Percentiles rank a stretch among this genome's conserved stretches.
Evolutionary conservation across 2,888 invertebrate genomes (phyloP).

Genomic region (Sicus ferrugineus): DNA sequence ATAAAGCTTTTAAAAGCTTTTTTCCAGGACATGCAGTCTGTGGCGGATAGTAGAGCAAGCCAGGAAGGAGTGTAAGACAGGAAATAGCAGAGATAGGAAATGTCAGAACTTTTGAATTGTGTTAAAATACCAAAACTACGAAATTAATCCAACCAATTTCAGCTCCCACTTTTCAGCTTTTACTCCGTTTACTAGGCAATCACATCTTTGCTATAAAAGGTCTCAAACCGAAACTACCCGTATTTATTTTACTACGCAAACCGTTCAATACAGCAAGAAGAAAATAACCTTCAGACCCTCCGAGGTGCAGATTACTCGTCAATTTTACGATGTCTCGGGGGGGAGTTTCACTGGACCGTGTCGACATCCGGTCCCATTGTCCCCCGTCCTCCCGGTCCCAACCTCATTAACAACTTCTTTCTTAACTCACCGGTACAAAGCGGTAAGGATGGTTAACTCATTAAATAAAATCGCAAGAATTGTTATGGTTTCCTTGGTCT

Average conservation of each 20-base stretch:
- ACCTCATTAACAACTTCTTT: too few relatives aligned
- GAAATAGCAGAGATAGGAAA: too few relatives aligned
- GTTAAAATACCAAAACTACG: too few relatives aligned
- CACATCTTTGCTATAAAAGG: neutral
- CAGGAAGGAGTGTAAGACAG: too few relatives aligned
- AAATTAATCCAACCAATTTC: too few relatives aligned
- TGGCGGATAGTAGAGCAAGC: too few relatives aligned
- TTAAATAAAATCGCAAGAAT: conserved; percentile 20
- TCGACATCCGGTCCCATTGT: neutral
- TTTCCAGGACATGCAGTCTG: neutral
- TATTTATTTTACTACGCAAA: conserved; percentile 7
- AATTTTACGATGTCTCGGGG: conserved; percentile 19
- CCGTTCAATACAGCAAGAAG: neutral
- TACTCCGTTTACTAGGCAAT: too few relatives aligned
- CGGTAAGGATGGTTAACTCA: conserved; percentile 13
- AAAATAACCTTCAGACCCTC: neutral
- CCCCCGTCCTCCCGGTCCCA: neutral
- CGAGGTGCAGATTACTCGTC: conserved; percentile 1
- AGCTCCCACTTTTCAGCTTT: too few relatives aligned
- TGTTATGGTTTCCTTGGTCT: neutral
- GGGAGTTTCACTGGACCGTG: neutral
- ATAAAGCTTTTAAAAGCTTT: neutral
- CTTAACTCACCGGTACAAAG: too few relatives aligned
- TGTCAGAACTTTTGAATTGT: too few relatives aligned
- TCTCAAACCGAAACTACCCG: conserved; percentile 13